Evolutionary conservation across 37 sponge, comb jelly and placozoan species (phyloP).

Genomic region (Ephydatia muelleri): DNA sequence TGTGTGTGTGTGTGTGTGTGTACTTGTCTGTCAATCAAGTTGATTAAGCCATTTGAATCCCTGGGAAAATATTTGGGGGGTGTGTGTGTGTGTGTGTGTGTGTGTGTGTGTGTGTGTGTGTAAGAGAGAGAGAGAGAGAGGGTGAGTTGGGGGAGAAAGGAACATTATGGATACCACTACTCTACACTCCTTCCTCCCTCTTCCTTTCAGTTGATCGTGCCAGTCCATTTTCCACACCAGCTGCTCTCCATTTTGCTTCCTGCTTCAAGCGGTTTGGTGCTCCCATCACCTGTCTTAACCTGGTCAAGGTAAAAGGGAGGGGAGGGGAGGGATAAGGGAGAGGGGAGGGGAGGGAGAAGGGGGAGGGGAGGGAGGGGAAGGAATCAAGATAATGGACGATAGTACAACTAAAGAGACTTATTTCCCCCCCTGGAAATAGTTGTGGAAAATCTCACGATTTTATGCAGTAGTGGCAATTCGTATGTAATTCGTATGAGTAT

Average conservation of each 20-base stretch:
- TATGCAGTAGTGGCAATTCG: no score
- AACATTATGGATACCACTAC: background rate
- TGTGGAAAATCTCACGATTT: no score
- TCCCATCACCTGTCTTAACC: slow-evolving; percentile 89
- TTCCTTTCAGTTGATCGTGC: slow-evolving; percentile 71
- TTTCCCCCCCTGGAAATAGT: no score
- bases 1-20: no score
- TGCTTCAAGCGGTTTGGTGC: slow-evolving; percentile 88
- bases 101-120: background rate
- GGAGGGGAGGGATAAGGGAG: background rate
- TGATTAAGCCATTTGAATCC: no score
- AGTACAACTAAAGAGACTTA: no score
- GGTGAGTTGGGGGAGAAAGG: no score
- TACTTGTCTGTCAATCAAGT: no score
- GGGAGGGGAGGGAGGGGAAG: background rate
- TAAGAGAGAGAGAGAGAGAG: no score
- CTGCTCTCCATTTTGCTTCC: slow-evolving; percentile 81
- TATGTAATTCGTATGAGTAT: no score
- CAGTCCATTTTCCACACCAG: slow-evolving; percentile 82
- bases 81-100: background rate
- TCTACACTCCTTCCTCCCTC: background rate
- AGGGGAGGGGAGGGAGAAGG: background rate
- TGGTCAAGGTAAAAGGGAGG: slow-evolving; percentile 74
- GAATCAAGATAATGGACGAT: no score
- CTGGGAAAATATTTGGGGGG: no score